Percentiles rank a stretch among this genome's conserved stretches.
Evolutionary conservation across 2,797 vertebrate species (phyloP).

Genomic region (Acanthis flammea): DNA sequence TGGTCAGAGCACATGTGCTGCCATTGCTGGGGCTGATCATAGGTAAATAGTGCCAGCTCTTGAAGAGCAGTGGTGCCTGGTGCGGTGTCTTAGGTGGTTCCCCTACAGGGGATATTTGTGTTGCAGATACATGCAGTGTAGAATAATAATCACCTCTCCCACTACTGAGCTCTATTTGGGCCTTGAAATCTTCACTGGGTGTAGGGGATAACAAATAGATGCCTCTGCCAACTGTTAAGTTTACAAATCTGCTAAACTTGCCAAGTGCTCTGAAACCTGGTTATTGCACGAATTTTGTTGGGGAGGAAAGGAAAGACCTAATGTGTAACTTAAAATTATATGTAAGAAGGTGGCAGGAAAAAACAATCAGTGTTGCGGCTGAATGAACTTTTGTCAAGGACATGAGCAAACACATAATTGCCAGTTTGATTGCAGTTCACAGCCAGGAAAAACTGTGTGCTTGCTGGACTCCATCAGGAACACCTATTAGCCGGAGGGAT

Average conservation of each 20-base stretch:
- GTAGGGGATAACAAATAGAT: background rate
- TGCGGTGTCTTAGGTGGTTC: background rate
- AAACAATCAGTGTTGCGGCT: background rate
- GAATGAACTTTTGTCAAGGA: background rate
- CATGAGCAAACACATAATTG: background rate
- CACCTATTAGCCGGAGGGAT: background rate
- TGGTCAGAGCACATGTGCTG: fast-evolving
- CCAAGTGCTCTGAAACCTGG: background rate
- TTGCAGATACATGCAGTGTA: background rate
- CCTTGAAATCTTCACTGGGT: background rate
- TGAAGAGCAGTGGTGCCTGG: background rate
- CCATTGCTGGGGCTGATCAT: fast-evolving
- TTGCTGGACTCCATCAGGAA: background rate
- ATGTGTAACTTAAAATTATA: background rate
- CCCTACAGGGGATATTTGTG: background rate
- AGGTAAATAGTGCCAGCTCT: fast-evolving
- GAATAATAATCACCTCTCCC: background rate
- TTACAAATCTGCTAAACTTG: background rate
- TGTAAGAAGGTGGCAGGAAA: background rate
- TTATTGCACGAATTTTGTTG: background rate
- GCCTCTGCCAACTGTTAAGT: background rate
- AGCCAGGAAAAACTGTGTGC: background rate
- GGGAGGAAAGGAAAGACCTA: background rate
- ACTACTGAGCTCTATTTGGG: fast-evolving
- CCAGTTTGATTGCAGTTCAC: background rate